A percentile compares a stretch with the other conserved stretches of the same genome.
Evolutionary conservation across 2,888 invertebrate genomes (phyloP).

Genomic region (Glaucopsyche alexis): DNA sequence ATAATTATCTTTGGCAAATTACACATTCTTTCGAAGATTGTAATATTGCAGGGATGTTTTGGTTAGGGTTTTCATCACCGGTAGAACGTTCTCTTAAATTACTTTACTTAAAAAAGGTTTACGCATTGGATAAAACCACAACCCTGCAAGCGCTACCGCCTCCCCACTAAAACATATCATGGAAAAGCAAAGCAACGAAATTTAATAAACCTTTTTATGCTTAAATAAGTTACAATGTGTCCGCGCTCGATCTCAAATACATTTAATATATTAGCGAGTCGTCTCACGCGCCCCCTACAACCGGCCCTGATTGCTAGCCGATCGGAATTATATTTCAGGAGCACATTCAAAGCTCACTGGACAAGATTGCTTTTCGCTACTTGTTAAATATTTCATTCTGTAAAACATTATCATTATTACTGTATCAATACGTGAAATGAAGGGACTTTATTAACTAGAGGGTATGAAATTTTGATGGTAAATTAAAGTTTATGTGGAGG

Average conservation of each 20-base stretch:
- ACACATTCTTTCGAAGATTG: no score
- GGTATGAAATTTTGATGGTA: no score
- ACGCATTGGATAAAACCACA: no score
- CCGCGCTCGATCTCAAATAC: constrained; percentile 46
- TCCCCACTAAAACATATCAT: neutral
- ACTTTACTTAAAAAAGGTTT: no score
- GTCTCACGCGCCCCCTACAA: constrained; percentile 77
- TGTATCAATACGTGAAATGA: no score
- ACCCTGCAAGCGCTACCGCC: no score
- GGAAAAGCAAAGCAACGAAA: constrained; percentile 11
- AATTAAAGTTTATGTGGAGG: no score
- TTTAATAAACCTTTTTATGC: constrained; percentile 29
- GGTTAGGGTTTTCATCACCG: no score
- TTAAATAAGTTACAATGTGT: constrained; percentile 34
- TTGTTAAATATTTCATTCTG: constrained; percentile 47
- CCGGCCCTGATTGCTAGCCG: constrained; percentile 78
- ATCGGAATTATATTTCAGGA: constrained; percentile 79
- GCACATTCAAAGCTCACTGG: constrained; percentile 73
- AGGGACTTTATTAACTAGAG: no score
- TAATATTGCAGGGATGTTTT: no score
- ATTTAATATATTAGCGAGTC: constrained; percentile 74
- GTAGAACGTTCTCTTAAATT: no score
- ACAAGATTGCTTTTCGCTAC: constrained; percentile 64
- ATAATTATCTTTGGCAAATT: no score
- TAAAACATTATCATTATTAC: constrained; percentile 40